Base-by-base conservation (phyloP, 1,140 invertebrate species). In the Dendrolimus kikuchii region DNA sequence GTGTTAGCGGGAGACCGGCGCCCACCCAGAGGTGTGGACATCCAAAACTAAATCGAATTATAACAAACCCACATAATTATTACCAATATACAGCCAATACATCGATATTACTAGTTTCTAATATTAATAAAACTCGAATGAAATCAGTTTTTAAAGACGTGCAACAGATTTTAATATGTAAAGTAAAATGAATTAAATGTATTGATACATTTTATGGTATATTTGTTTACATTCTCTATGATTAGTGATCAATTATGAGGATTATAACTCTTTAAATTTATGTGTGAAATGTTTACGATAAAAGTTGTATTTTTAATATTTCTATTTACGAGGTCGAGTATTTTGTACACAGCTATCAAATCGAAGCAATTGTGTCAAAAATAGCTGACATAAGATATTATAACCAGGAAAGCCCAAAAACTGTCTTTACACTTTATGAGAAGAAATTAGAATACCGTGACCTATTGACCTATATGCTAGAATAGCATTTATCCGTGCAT, bases 21-120 rank as follows among this genome's bases (percentile, higher is more conserved):
- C 71, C 79, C 80, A 84, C 77, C 80, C 80, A 81, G 64, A 80
- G 78, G 75, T 81, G 78, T 84, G 75, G 77, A 81, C 73, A 77
- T 71, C 68, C 72, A 60, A 50, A 61, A 74, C 72, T 61, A 80
- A 79, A 80, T 76, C 75, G 66, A 80, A 78, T 78, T 74, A 78
- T 66, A 72, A 63, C 62, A 62, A 47, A 45, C 67, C 59, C 59
- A 54, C 53, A 53, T 49, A 57, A 55, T 37, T 39, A 40, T 55
- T 55, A 55, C 57, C 40, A 38, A 49, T 55, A 44, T 43, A 7
- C 53, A 23, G 38, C 23, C 23, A 46, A 45, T 38, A 9, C n/a
- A 48, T 4, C 9, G 41, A 49, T 49, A 51, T 55, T 46, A 53
- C 39, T 23, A 39, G n/a, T 6, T 46, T n/a, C 47, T n/a, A 57